Evolutionary conservation across 1,140 invertebrate species (phyloP).

Genomic region (Drosophila jambulina): DNA sequence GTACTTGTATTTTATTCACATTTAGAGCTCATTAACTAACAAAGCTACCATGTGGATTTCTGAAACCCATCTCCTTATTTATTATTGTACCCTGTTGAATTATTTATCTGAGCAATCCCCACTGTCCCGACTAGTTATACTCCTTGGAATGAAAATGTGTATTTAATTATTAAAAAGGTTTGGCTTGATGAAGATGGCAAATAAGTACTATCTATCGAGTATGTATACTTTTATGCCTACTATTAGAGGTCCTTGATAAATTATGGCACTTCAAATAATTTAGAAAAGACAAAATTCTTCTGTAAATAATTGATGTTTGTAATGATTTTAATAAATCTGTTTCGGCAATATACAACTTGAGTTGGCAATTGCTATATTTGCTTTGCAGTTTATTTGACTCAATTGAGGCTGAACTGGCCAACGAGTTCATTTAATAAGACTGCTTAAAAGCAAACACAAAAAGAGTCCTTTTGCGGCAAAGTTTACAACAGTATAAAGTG

Average conservation of each 20-base stretch:
- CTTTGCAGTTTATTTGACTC: neutral
- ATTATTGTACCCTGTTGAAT: conserved; percentile 1
- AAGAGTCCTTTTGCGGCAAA: conserved; percentile 4
- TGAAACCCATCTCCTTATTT: neutral
- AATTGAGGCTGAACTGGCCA: neutral
- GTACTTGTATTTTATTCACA: too few species aligned
- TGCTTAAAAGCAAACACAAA: conserved; percentile 36
- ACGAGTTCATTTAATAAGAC: conserved; percentile 12
- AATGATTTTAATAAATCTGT: neutral
- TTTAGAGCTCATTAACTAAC: too few species aligned
- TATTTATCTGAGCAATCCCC: conserved; percentile 1
- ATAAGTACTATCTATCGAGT: neutral
- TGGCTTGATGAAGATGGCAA: neutral
- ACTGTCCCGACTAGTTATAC: neutral
- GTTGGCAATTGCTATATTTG: neutral
- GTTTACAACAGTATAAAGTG: conserved; percentile 18
- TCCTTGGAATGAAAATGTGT: neutral
- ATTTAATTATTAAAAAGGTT: conserved; percentile 7
- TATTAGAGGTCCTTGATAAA: neutral
- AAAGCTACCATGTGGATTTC: neutral
- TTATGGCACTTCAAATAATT: neutral
- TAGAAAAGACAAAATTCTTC: neutral
- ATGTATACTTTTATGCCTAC: neutral
- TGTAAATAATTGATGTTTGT: neutral
- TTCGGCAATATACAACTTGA: neutral